Evolutionary conservation across 2,888 invertebrate species (phyloP), one percentile per base, ranked within the genome.

Genomic region (Lumbricus terrestris): DNA sequence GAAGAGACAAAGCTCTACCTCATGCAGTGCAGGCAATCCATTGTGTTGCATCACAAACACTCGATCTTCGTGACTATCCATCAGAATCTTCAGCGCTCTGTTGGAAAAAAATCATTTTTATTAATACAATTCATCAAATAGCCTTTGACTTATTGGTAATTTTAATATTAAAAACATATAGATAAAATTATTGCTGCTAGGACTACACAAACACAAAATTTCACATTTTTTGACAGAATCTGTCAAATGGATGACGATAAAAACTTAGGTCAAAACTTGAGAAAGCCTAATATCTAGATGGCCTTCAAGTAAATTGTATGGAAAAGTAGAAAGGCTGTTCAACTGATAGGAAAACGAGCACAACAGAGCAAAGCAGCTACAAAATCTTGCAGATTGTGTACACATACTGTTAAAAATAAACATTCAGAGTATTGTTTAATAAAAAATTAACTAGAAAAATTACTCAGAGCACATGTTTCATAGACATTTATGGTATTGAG

Each of bases 11-110:
- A 5, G 15, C 91, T 93, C 93, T 93, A 97, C 97, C 95, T 97
- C 97, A 94, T 97, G 97, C 6, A 97, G 96, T 95, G 97, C 96
- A 94, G 96, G 97, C 92, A 98, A 96, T 40, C 98, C 98, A 88
- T 97, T 97, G 93, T 98, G 97, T 94, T 97, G 97, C n/a, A 98
- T 97, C 29, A 98, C 97, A 94, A 97, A 97, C 47, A 98, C 95
- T 92, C 97, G 96, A 95, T 98, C 98, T 93, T 98, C 98, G 93
- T 97, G 97, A 82, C 97, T 97, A 94, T 98, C 98, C 85, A 98
- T 97, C 88, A 98, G 96, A 93, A 98, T 97, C 94, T 97, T 96
- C 94, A 98, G 96, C 88, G 97, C 94, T 91, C 95, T 95, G 92
- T 69, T n/a, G 4, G 4, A 69, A 29, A n/a, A 69, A 69, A n/a